Evolutionary conservation across 2,888 invertebrate species (phyloP), one percentile per base, ranked within the genome.

Genomic region (Seira ritae): DNA sequence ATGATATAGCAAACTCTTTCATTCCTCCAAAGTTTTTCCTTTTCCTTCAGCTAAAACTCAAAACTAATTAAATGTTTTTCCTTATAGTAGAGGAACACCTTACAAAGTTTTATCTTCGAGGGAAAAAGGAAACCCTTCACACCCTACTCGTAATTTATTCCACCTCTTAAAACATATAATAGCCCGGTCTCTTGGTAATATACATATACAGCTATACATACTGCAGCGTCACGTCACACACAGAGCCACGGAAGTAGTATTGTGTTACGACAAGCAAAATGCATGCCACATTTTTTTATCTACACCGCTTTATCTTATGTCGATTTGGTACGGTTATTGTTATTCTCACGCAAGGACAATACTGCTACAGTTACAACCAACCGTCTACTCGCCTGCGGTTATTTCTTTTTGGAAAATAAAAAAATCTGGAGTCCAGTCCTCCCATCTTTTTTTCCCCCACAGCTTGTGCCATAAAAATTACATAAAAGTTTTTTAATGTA

Each of bases 281-380:
- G 22, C 66, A 66, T 10, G 22, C 20, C 19, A 10, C 60, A 42
- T 12, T 2, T 10, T 50, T 55, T 72, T 72, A 60, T 73, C 73
- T 37, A 62, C 17, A 37, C 8, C 50, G 66, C 42, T 67, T 46
- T 75, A 75, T 74, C 46, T 42, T 31, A 46, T 70, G 68, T 24
- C 24, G 68, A 68, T 68, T 24, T n/a, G 19, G 19, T 75, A 31
- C n/a, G n/a, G 68, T 68, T 68, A 76, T 69, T 76, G 76, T 76
- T 76, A 76, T 68, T 68, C 67, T 23, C 76, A 76, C 69, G 76
- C 76, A 60, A 76, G 37, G 55, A 55, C 55, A 55, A 55, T 12
- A 31, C 31, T 8, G 31, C 8, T 31, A 31, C 31, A 31, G 31
- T 31, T 4, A 31, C 31, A 4, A 31, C 8, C 8, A n/a, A 31